A percentile compares a stretch with the other conserved stretches of the same genome.
phyloP scores from a whole-genome alignment of 1,140 invertebrate species.

The Drepana arcuata region DNA sequence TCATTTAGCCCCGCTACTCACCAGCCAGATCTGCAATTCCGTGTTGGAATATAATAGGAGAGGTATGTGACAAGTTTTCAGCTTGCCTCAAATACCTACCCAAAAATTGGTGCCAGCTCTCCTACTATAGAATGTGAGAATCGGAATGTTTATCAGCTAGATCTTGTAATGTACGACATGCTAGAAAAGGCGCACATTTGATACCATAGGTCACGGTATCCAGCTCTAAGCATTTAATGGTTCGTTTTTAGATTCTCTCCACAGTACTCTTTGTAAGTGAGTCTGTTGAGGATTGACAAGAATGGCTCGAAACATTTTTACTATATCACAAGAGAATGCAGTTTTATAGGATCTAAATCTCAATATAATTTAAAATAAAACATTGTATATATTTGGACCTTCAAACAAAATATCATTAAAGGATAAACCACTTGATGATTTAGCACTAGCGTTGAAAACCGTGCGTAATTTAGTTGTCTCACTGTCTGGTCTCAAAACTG shows the following conservation, averaged over 20 bases:
- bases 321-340: neutral
- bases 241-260: neutral
- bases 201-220: conserved; percentile 48
- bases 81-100: too few species aligned
- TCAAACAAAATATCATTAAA: conserved; percentile 39
- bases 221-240: neutral
- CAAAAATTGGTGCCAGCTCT: too few species aligned
- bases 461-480: conserved; percentile 37
- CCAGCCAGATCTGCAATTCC: too few species aligned
- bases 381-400: conserved; percentile 24
- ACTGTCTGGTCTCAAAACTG: conserved; percentile 18
- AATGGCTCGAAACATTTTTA: neutral
- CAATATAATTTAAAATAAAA: neutral
- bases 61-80: too few species aligned
- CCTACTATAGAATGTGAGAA: too few species aligned
- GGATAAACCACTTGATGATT: conserved; percentile 25
- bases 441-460: conserved; percentile 42
- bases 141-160: too few species aligned
- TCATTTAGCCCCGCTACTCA: too few species aligned
- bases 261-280: neutral
- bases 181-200: conserved; percentile 31
- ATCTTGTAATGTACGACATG: conserved; percentile 23
- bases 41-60: too few species aligned
- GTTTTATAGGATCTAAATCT: neutral
- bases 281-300: neutral